Base-by-base conservation (phyloP, 2,888 invertebrate genomes). In the Labia minor region DNA sequence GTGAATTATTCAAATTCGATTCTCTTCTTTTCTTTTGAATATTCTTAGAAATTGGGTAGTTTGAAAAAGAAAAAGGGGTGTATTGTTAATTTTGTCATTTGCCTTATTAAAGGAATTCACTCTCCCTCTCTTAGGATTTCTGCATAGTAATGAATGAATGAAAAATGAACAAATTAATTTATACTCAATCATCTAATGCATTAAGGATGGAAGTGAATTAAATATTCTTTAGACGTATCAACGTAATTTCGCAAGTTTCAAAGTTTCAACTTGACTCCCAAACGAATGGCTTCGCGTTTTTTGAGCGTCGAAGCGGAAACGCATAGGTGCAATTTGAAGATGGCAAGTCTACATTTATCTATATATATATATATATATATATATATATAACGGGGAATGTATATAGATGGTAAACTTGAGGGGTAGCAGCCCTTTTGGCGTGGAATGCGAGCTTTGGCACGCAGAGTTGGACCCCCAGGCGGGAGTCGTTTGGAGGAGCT, bases 111-210 rank as follows among this genome's bases (percentile, higher is more conserved):
- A 26, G 26, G 8, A 26, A 8, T 26, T 26, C n/a, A n/a, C n/a
- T n/a, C n/a, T n/a, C n/a, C 26, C 49, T 49, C 16, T 14, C n/a
- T 2, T 8, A 3, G 49, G 3, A 8, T n/a, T 49, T 4, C 14
- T 49, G 49, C 14, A 49, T 49, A 49, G 16, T 14, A 49, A 49
- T 49, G 49, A 49, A 14, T 49, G n/a, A 49, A 49, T 49, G 49
- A 49, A 49, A 49, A 16, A 49, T 49, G 49, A 49, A 49, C 49
- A 49, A 49, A 49, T 49, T 49, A 49, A 49, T 49, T 49, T 49
- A 49, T 49, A 49, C 49, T 49, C 49, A 49, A 49, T 49, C 49
- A 49, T 49, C 49, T 49, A 49, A 49, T 49, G 49, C 49, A 49
- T 49, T 49, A 49, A 49, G 49, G 16, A 16, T 49, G 16, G 49